Percentiles rank a stretch among this genome's conserved stretches.
phyloP scores from a whole-genome alignment of 2,888 invertebrate genomes.

The Drosophila conformis region DNA sequence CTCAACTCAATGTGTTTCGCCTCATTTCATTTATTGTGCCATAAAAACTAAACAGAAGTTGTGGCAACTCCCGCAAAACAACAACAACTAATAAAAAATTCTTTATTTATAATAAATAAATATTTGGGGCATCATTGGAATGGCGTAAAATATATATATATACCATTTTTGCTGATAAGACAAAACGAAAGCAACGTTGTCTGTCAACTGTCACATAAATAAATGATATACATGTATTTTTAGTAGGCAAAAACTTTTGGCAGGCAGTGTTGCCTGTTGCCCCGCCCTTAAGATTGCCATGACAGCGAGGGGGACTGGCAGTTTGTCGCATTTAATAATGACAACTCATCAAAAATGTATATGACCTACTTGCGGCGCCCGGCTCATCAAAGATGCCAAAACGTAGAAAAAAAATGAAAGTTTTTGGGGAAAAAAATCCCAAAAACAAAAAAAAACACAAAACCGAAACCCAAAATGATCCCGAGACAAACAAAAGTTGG shows the following conservation, averaged over 20 bases:
- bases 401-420: conserved; percentile 23
- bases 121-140: conserved; percentile 23
- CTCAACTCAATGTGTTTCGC: conserved; percentile 37
- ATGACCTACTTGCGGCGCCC: conserved; percentile 78
- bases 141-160: neutral
- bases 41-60: conserved; percentile 25
- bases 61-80: conserved; percentile 17
- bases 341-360: conserved; percentile 83
- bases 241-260: conserved; percentile 52
- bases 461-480: conserved; percentile 51
- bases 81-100: conserved; percentile 25
- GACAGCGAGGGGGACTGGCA: conserved; percentile 21
- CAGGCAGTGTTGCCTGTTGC: conserved; percentile 39
- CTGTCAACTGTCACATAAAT: conserved; percentile 73
- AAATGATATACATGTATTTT: conserved; percentile 59
- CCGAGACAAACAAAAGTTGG: conserved; percentile 50
- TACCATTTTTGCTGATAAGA: conserved; percentile 47
- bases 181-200: conserved; percentile 37
- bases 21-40: conserved; percentile 47
- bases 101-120: conserved; percentile 54
- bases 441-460: conserved; percentile 24
- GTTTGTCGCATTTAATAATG: conserved; percentile 77
- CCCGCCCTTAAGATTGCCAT: conserved; percentile 44
- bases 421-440: conserved; percentile 16
- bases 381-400: conserved; percentile 57